Evolutionary conservation across 2,888 invertebrate species (phyloP).

Genomic region (Lasioglossum morio): DNA sequence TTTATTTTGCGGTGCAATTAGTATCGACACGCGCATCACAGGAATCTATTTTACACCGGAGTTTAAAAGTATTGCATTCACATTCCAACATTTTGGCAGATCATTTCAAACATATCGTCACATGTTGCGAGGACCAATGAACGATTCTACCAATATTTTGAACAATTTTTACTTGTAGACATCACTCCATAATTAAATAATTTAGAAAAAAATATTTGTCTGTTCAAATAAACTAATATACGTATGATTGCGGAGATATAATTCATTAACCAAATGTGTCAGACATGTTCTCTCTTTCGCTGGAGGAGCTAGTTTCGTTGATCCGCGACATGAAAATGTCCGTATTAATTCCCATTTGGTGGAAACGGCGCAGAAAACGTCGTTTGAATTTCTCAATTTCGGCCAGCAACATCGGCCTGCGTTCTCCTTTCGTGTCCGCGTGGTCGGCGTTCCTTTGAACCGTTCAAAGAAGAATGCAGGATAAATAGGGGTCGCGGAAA

Average conservation of each 20-base stretch:
- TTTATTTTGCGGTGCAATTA: not conserved
- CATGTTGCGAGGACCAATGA: too few relatives aligned
- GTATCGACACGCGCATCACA: not conserved
- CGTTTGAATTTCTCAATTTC: slow-evolving; percentile 47
- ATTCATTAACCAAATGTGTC: too few relatives aligned
- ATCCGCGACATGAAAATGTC: not conserved
- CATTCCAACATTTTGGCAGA: too few relatives aligned
- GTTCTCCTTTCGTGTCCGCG: not conserved
- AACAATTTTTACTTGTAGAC: too few relatives aligned
- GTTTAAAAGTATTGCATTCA: not conserved
- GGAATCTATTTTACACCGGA: not conserved
- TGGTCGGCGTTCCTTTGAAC: slow-evolving; percentile 1
- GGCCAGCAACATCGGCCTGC: not conserved
- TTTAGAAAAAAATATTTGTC: too few relatives aligned
- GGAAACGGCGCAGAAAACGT: not conserved
- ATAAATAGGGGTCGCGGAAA: slow-evolving; percentile 18
- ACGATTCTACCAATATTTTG: too few relatives aligned
- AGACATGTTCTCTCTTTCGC: too few relatives aligned
- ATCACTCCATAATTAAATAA: too few relatives aligned
- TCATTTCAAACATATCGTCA: too few relatives aligned
- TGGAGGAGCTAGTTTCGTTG: not conserved
- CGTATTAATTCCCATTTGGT: not conserved
- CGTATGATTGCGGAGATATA: too few relatives aligned
- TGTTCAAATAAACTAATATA: too few relatives aligned
- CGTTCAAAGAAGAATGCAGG: not conserved